Evolutionary conservation across 2,888 invertebrate genomes (phyloP), one percentile per base, ranked within the genome.

Genomic region (Melinaea marsaeus): DNA sequence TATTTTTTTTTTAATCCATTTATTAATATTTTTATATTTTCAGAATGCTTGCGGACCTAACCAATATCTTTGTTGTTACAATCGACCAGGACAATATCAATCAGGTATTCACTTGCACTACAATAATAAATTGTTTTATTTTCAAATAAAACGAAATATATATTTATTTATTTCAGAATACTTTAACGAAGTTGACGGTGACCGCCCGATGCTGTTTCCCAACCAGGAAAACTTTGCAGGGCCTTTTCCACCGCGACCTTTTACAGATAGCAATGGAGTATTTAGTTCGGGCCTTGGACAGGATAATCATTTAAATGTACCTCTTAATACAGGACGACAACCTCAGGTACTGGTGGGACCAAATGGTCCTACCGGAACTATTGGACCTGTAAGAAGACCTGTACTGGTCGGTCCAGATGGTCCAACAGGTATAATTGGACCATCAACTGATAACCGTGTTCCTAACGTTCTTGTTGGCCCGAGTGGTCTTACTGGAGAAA

Each of bases 31-130:
- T 35, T 51, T 42, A 35, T 22, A 9, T 48, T 81, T 83, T 13
- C 87, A 94, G 94, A 93, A 92, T 11, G 91, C 92, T 32, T 94
- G 94, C 72, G 93, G 93, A 42, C 81, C 82, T 0, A 93, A 93
- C 7, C 93, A 93, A 77, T 92, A 89, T 69, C 92, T 94, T 66
- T 94, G 94, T 76, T 94, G 94, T 74, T 93, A 91, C 80, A 91
- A 91, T 62, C 79, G 83, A 67, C 77, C 81, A 11, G 64, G 62
- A 32, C 60, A 51, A 5, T 51, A 58, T 22, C 64, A 64, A 11
- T 65, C 83, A 76, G 86, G 88, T 87, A 62, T 62, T 33, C 11
- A 6, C 7, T 37, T 37, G 2, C 7, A 37, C 37, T 6, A 37
- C 2, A 6, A 37, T 37, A 6, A 37, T 42, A 9, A 42, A 9